Base-by-base conservation (phyloP, 2,113 vertebrate genomes). In the Dendropsophus ebraccatus region DNA sequence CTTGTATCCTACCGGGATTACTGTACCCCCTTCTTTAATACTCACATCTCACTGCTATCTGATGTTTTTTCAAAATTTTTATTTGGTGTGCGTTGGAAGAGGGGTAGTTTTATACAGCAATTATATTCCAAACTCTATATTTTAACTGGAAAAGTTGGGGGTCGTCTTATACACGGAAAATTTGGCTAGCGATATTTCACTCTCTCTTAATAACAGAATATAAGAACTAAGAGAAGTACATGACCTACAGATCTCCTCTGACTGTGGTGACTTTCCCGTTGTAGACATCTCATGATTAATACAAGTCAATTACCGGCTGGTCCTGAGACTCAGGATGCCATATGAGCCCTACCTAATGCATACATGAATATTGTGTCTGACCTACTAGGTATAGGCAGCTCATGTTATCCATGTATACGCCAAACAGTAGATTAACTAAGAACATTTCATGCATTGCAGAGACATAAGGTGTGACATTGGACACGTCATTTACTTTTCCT, bases 301-400 rank as follows among this genome's bases (percentile, higher is more conserved):
- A 50, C 60, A 78, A 80, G 25, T 12, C 65, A 58, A 69, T 72
- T 80, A 60, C 60, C 13, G 4, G 32, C 23, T 69, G 49, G 49
- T 78, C 52, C 77, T 69, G 49, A 70, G 60, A 52, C 37, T 41
- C 19, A 50, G 60, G 54, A n/a, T 41, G 47, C 69, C 41, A 50
- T 30, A 12, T 47, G 50, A 47, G 65, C 23, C 32, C 35, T 8
- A 13, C 17, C 41, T 58, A 45, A 54, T 86, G 77, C 49, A 81
- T 81, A 80, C 2, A 81, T 86, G 84, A 86, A 81, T 86, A 81
- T 74, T 81, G 2, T 80, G 21, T 80, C 50, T 52, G 69, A 81
- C 84, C 65, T 37, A 45, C 2, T 80, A 65, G 32, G 49, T 77
- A 30, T 77, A 32, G 52, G 8, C 76, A 37, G 32, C 35, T 60